A percentile compares a stretch with the other conserved stretches of the same genome.
Conservation (phyloP, 92 coral and sea anemone species). For the Palythoa grandis region DNA sequence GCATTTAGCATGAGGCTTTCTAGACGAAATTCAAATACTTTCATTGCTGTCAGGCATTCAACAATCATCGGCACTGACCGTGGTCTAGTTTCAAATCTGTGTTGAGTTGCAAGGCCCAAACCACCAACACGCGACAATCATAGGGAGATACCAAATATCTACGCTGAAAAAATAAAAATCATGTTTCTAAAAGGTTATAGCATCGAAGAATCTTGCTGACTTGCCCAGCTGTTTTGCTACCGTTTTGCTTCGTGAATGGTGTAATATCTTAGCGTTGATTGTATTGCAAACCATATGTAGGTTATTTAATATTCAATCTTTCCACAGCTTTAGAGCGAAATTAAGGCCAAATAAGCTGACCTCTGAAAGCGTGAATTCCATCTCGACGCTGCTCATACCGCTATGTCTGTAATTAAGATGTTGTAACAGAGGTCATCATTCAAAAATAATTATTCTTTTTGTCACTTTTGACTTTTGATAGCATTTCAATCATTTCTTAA, state of each 20-base stretch:
- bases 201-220: not conserved
- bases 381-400: not conserved
- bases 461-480: too few relatives aligned
- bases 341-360: not conserved
- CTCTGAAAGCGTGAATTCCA: not conserved
- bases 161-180: not conserved
- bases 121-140: too few relatives aligned
- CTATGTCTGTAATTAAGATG: not conserved
- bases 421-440: too few relatives aligned
- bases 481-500: too few relatives aligned
- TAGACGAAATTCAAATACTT: not conserved
- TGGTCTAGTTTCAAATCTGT: not conserved
- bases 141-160: not conserved
- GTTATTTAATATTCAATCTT: not conserved
- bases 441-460: too few relatives aligned
- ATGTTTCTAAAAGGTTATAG: not conserved
- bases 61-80: not conserved
- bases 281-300: not conserved
- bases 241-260: not conserved
- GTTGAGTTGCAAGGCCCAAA: not conserved
- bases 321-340: not conserved
- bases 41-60: not conserved
- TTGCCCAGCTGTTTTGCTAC: not conserved
- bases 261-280: not conserved
- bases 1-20: not conserved